Base-by-base conservation (phyloP, 2,113 vertebrate species). In the Amblyopsis rosae region DNA sequence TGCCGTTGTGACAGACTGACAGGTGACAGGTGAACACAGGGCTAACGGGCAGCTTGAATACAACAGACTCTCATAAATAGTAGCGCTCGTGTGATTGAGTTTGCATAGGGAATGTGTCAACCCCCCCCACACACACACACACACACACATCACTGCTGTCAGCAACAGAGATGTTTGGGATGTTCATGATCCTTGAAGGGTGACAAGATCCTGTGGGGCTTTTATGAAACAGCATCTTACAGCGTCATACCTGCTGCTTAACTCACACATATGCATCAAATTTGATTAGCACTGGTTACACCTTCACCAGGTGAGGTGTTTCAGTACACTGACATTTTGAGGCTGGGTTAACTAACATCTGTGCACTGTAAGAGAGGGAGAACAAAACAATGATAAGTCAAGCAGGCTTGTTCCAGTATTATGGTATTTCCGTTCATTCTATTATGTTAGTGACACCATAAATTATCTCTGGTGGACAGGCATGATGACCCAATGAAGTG, bases 21-120 rank as follows among this genome's bases (percentile, higher is more conserved):
- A 90, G 84, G 80, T 88, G 90, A 88, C 87, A 87, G 89, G 87
- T 85, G 83, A 87, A 70, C 69, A 64, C 50, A 47, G 71, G 64
- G 72, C 78, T 73, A 75, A 65, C 55, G 3, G 32, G 49, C 41
- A 61, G 47, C 60, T 69, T 68, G 62, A 64, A 71, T 72, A 68
- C 70, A 58, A 19, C 55, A 58, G 54, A 33, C 58, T n/a, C 59
- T 66, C 68, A 66, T 73, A 61, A 68, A 65, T 63, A 68, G 58
- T 66, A 33, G 55, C n/a, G 57, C 57, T 35, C 57, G 48, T 12
- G 69, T 19, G 32, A 65, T 74, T 80, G 19, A n/a, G 6, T 62
- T 0, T 66, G 63, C 69, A 51, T 59, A 62, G 19, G 45, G 57
- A 66, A 32, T 12, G 58, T 54, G 49, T 12, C 4, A 45, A 1